Evolutionary conservation across 2,888 invertebrate species (phyloP), one percentile per base, ranked within the genome.

Genomic region (Pedicia rivosa): DNA sequence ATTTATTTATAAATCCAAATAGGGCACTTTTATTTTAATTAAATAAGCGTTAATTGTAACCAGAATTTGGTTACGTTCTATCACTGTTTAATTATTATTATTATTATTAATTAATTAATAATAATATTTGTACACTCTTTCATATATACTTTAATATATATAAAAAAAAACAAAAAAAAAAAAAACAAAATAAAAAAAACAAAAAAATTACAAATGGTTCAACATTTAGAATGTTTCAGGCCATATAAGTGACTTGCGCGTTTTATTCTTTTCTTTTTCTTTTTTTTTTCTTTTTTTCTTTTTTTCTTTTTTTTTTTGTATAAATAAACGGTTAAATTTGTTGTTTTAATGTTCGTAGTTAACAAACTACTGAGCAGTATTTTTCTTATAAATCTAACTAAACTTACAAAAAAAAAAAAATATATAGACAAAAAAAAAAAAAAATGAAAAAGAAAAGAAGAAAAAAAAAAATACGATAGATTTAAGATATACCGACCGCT

Each of bases 311-410:
- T 17, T 30, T 17, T 30, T 30, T 16, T 12, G 17, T 30, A n/a
- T n/a, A n/a, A n/a, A n/a, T n/a, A n/a, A n/a, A n/a, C n/a, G n/a
- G n/a, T n/a, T 32, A 20, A 6, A 20, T 32, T 32, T 32, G 32
- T 32, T 32, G 32, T 32, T 32, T 32, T 32, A 32, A 32, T 32
- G 32, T 20, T 20, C 13, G 32, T 32, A 32, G 32, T 32, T 22
- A 32, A 32, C 19, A 20, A 32, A 32, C 32, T 32, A 32, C 32
- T 32, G 32, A 20, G 20, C 20, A 20, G 8, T 6, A 8, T 20
- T 20, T 20, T 20, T 6, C 8, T 20, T 20, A 20, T 20, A 5
- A 20, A 20, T 20, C 20, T 20, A 32, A 32, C 22, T 20, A 30
- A 22, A 15, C 13, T 22, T 30, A 12, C 15, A 29, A 29, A 15